Evolutionary conservation across 2,888 invertebrate species (phyloP).

Genomic region (Aquatica leii): DNA sequence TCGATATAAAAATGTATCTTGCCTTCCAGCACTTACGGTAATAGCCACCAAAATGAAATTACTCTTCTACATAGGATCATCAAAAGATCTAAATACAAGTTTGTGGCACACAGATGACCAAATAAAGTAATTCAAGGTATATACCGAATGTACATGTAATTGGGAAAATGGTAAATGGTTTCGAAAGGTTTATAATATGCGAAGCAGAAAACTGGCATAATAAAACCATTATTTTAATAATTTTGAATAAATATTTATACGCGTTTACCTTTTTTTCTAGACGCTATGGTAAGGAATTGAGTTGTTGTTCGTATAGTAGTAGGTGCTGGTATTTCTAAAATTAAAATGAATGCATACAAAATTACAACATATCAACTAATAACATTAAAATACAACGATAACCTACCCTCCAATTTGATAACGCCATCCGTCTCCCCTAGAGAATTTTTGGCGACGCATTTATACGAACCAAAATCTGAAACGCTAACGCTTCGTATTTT

Average conservation of each 20-base stretch:
- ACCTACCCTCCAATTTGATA: conserved; percentile 86
- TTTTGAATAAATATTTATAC: conserved; percentile 9
- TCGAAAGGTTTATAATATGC: conserved; percentile 10
- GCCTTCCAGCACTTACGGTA: conserved; percentile 34
- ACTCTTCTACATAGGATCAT: conserved; percentile 20
- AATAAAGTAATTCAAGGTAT: conserved; percentile 18
- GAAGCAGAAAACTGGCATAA: conserved; percentile 4
- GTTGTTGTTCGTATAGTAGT: conserved; percentile 76
- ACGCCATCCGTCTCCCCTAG: conserved; percentile 89
- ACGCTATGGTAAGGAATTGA: conserved; percentile 66
- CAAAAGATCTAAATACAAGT: conserved; percentile 24
- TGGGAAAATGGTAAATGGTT: conserved; percentile 3
- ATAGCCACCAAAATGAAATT: conserved; percentile 32
- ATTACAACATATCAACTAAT: conserved; percentile 32
- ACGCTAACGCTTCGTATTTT: conserved; percentile 83
- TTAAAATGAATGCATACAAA: conserved; percentile 44
- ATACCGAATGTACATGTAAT: conserved; percentile 15
- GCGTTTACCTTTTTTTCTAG: conserved; percentile 71
- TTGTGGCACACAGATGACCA: conserved; percentile 26
- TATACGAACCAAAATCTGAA: conserved; percentile 87
- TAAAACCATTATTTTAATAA: conserved; percentile 17
- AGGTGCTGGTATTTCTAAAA: conserved; percentile 85
- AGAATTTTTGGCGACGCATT: conserved; percentile 92
- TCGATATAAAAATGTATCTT: conserved; percentile 26
- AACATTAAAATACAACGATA: conserved; percentile 24